Percentiles rank a stretch among this genome's conserved stretches.
Evolutionary conservation across 1,140 invertebrate genomes (phyloP).

Genomic region (Ips nitidus): DNA sequence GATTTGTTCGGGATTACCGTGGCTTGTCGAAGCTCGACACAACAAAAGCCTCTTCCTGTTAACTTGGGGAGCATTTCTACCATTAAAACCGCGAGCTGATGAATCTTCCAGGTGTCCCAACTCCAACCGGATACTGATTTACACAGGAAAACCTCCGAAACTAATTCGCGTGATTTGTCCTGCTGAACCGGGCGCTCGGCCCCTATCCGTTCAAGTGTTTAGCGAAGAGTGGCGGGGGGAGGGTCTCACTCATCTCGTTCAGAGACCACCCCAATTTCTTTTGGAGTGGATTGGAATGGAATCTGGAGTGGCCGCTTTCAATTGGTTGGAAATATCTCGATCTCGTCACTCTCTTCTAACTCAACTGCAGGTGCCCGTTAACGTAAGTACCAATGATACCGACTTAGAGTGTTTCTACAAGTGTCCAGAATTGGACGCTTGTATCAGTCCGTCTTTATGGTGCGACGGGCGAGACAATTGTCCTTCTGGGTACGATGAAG

Average conservation of each 20-base stretch:
- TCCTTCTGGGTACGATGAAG: constrained; percentile 82
- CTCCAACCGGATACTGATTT: constrained; percentile 63
- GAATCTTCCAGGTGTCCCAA: constrained; percentile 64
- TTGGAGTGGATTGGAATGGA: constrained; percentile 72
- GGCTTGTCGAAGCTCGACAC: constrained; percentile 71
- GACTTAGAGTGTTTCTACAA: constrained; percentile 67
- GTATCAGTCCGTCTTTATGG: constrained; percentile 81
- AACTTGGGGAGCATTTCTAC: constrained; percentile 69
- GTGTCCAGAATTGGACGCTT: constrained; percentile 87
- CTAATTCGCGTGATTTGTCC: constrained; percentile 76
- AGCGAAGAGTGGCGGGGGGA: constrained; percentile 70
- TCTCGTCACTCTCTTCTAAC: constrained; percentile 64
- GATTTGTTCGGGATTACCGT: constrained; percentile 72
- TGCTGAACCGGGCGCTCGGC: constrained; percentile 63
- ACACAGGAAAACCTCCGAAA: constrained; percentile 63
- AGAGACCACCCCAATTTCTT: constrained; percentile 63
- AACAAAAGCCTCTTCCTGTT: constrained; percentile 74
- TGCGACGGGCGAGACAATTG: constrained; percentile 84
- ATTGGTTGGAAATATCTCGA: constrained; percentile 73
- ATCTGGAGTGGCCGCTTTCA: constrained; percentile 66
- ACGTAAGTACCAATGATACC: constrained; percentile 59
- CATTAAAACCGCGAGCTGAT: constrained; percentile 55
- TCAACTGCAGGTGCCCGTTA: constrained; percentile 59
- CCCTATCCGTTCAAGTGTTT: constrained; percentile 71
- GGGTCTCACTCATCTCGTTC: constrained; percentile 40